A percentile compares a stretch with the other conserved stretches of the same genome.
Conservation (phyloP, 1,140 invertebrate species). For the Macrobrachium rosenbergii region DNA sequence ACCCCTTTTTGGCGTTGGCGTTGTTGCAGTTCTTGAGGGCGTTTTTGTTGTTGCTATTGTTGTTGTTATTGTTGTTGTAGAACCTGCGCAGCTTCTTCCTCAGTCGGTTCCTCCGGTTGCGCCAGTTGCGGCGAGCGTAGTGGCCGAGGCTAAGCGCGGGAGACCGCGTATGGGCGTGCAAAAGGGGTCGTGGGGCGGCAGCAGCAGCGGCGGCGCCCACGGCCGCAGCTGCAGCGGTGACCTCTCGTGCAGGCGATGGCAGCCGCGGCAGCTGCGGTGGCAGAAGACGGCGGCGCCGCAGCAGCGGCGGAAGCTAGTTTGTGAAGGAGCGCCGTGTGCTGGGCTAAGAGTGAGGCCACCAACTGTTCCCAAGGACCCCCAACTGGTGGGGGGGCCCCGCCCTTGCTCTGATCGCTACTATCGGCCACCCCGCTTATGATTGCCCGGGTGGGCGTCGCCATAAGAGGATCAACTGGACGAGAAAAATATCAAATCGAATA, state of each 20-base stretch:
- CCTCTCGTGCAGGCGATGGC: slow-evolving; percentile 35
- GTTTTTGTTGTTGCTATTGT: background rate
- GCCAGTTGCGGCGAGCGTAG: slow-evolving; percentile 61
- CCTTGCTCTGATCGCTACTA: background rate
- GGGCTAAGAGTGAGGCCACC: slow-evolving; percentile 62
- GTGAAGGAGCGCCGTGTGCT: slow-evolving; percentile 64
- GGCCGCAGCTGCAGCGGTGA: background rate
- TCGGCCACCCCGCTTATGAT: slow-evolving; percentile 8
- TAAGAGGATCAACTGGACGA: background rate
- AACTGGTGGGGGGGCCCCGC: background rate
- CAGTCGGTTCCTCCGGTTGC: slow-evolving; percentile 61
- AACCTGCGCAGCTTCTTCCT: slow-evolving; percentile 54
- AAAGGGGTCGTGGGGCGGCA: background rate
- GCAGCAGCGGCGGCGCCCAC: slow-evolving; percentile 1
- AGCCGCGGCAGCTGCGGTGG: slow-evolving; percentile 19
- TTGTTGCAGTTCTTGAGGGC: background rate
- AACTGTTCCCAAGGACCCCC: slow-evolving; percentile 61
- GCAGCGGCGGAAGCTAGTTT: slow-evolving; percentile 57
- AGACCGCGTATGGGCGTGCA: slow-evolving; percentile 23
- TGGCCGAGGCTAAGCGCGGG: slow-evolving; percentile 43
- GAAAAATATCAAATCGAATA: too few species aligned
- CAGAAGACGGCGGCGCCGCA: background rate
- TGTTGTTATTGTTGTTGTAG: slow-evolving; percentile 37
- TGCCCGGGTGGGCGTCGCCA: slow-evolving; percentile 31
- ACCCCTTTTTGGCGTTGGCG: background rate